Percentiles rank a stretch among this genome's conserved stretches.
These are phyloP conservation scores for Apteryx mantelli DNA, from an alignment of 2,113 vertebrate species.

Conservation along the genomic window DNA sequence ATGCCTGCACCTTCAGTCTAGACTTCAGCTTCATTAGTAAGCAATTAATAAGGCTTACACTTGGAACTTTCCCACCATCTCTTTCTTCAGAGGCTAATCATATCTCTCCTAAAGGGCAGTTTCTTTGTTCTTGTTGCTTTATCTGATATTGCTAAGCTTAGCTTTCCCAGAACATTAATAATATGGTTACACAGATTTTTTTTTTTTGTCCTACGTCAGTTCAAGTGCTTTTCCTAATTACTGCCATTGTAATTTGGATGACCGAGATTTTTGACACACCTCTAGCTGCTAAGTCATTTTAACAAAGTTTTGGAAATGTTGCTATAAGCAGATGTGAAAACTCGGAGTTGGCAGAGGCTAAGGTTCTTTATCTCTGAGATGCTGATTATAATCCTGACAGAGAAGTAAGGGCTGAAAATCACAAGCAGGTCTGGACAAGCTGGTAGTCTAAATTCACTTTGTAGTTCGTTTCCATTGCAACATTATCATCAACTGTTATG, in stretches of 20 bases:
- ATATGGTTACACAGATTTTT: background rate
- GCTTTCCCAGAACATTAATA: background rate
- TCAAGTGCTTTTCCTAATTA: constrained; percentile 39
- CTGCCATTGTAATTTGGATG: background rate
- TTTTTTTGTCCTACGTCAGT: background rate
- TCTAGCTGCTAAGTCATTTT: background rate
- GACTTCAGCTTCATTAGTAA: constrained; percentile 32
- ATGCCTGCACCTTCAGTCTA: constrained; percentile 26
- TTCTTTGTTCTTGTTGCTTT: constrained; percentile 34
- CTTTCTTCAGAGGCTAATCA: constrained; percentile 15
- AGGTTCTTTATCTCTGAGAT: background rate
- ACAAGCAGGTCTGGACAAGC: background rate
- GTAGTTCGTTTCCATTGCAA: background rate
- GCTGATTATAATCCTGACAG: background rate
- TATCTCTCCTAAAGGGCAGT: background rate
- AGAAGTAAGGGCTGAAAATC: background rate
- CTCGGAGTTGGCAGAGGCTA: background rate
- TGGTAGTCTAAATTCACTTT: background rate
- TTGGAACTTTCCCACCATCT: background rate
- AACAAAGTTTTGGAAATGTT: background rate
- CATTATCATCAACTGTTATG: background rate
- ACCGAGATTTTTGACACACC: background rate
- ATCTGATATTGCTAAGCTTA: background rate
- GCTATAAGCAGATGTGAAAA: background rate
- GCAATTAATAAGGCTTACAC: constrained; percentile 3